phyloP scores from a whole-genome alignment of 1,140 invertebrate genomes.

The Drosophila pseudoobscura region DNA sequence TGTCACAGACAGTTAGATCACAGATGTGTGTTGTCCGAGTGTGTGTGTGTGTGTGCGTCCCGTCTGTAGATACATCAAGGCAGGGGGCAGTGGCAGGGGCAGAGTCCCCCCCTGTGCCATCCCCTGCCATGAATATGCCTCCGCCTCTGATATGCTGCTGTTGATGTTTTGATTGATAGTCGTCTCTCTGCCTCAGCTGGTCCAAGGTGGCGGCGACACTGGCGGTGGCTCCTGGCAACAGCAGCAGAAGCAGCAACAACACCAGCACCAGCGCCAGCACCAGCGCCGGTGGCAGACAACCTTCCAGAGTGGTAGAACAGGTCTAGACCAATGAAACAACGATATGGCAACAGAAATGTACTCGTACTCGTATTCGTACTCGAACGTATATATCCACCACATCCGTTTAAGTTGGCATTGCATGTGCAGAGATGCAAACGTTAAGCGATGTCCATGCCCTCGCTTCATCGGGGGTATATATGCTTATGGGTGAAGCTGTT shows the following conservation, averaged over 20 bases:
- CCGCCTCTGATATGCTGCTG: slow-evolving; percentile 28
- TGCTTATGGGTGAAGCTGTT: too few species aligned
- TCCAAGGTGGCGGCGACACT: slow-evolving; percentile 51
- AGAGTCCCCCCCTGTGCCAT: too few species aligned
- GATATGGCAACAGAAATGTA: slow-evolving; percentile 4
- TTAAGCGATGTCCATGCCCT: slow-evolving; percentile 48
- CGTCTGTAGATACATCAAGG: slow-evolving; percentile 36
- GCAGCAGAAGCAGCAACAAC: slow-evolving; percentile 14
- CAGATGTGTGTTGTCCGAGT: slow-evolving; percentile 14
- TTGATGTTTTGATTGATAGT: slow-evolving; percentile 79
- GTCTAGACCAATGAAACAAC: slow-evolving; percentile 38
- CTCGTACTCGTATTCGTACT: slow-evolving; percentile 16
- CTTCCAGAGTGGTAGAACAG: slow-evolving; percentile 53
- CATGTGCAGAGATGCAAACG: slow-evolving; percentile 66
- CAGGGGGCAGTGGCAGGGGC: too few species aligned
- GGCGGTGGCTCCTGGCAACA: slow-evolving; percentile 39
- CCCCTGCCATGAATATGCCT: background rate
- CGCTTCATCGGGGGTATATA: background rate
- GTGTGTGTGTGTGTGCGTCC: slow-evolving; percentile 23
- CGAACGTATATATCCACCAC: background rate
- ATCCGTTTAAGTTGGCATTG: slow-evolving; percentile 51
- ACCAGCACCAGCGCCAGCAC: slow-evolving; percentile 13
- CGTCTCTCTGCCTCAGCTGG: slow-evolving; percentile 37
- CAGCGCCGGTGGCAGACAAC: slow-evolving; percentile 28
- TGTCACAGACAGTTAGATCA: slow-evolving; percentile 80